A percentile compares a stretch with the other conserved stretches of the same genome.
Conservation (phyloP, 2,113 vertebrate species). For the Perca flavescens region DNA sequence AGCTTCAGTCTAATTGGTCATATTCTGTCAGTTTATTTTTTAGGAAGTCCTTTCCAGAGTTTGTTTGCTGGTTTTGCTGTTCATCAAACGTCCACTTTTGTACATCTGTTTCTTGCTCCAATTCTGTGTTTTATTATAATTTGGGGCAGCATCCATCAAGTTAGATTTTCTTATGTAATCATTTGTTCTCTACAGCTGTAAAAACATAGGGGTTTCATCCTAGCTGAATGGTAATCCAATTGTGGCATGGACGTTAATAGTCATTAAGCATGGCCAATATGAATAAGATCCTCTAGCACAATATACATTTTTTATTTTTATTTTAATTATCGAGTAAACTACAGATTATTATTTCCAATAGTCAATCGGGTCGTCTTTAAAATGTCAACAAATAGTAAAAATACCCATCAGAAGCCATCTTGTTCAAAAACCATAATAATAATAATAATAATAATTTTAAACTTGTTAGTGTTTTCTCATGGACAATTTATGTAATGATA, state of each 20-base stretch:
- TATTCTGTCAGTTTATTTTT: conserved; percentile 41
- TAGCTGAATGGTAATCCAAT: neutral
- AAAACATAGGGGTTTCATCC: neutral
- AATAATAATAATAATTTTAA: too few species aligned
- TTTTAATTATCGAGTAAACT: neutral
- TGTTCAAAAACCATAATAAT: neutral
- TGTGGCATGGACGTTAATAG: neutral
- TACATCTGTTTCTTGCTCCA: conserved; percentile 18
- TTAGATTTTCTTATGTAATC: neutral
- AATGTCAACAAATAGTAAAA: neutral
- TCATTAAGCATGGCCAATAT: neutral
- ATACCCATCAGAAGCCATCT: neutral
- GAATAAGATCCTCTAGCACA: neutral
- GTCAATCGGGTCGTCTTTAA: too few species aligned
- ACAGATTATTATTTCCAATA: too few species aligned
- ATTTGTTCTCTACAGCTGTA: neutral
- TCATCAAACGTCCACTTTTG: neutral
- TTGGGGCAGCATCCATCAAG: neutral
- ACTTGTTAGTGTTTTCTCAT: neutral
- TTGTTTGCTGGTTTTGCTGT: conserved; percentile 15
- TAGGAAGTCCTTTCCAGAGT: conserved; percentile 24
- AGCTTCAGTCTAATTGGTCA: conserved; percentile 59
- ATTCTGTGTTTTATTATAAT: neutral
- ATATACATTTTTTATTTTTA: neutral
- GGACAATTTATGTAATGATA: neutral